Evolutionary conservation across 1,140 invertebrate genomes (phyloP), one percentile per base, ranked within the genome.

Genomic region (Drosophila pseudoananassae): DNA sequence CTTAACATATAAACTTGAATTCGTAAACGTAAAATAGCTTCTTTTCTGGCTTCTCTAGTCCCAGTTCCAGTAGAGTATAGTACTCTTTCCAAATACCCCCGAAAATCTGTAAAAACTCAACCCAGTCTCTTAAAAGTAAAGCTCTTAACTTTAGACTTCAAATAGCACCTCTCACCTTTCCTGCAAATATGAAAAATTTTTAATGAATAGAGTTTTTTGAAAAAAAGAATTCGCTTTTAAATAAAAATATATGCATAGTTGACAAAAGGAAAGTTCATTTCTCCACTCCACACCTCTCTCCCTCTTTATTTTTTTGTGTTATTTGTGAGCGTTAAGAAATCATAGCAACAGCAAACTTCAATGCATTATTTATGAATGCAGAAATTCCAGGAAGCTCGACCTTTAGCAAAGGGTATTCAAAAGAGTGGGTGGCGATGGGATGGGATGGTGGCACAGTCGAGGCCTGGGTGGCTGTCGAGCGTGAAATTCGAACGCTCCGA

Each of bases 401-500:
- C 15, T 14, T 20, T 46, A 17, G 15, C 40, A 46, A 46, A 46
- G 43, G 43, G 43, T 17, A 43, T 43, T 17, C 46, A 20, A 33
- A 7, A 47, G 31, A 36, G 14, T 46, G 53, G 54, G 3, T 9
- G 15, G 40, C 3, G 15, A 40, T 6, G 17, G 8, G 9, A 4
- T 47, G 23, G 4, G 6, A 9, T 51, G 27, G 31, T 15, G 15
- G 38, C 4, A 43, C 7, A 17, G 38, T 15, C 38, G 14, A 12
- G 52, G 40, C 25, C 36, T 49, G 43, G 47, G 23, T 36, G 49
- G 47, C 57, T 73, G 47, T 66, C 76, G 66, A 73, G 76, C 75
- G 60, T 78, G 59, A 78, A 78, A 78, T 73, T 72, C 52, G 38
- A 78, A 78, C 73, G 73, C 55, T 76, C 58, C 70, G 71, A 66